Evolutionary conservation across 2,113 vertebrate genomes (phyloP).

Genomic region (Chauna torquata): DNA sequence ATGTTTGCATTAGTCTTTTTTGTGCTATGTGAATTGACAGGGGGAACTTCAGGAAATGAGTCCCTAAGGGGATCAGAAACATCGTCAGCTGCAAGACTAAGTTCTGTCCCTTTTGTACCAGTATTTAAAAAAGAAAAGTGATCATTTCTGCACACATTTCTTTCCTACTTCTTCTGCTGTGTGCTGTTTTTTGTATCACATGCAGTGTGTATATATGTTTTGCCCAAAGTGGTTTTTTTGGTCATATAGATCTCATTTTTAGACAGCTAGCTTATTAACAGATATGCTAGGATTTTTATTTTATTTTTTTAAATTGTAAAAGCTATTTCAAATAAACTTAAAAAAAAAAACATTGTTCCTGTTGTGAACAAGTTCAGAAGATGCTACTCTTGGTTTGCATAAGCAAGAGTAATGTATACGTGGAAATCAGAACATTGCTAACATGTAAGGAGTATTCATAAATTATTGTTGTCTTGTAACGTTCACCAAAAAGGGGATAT

Average conservation of each 20-base stretch:
- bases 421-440: constrained; percentile 25
- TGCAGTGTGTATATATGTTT: constrained; percentile 63
- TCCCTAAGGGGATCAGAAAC: constrained; percentile 64
- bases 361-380: constrained; percentile 39
- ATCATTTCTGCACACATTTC: constrained; percentile 53
- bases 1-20: constrained; percentile 69
- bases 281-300: constrained; percentile 68
- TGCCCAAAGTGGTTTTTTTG: constrained; percentile 48
- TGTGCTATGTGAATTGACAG: constrained; percentile 48
- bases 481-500: constrained; percentile 54
- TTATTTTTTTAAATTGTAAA: constrained; percentile 70
- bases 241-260: constrained; percentile 58
- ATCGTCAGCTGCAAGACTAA: constrained; percentile 54
- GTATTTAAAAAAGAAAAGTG: constrained; percentile 42
- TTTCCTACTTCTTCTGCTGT: constrained; percentile 59
- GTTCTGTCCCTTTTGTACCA: constrained; percentile 61
- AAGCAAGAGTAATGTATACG: constrained; percentile 39
- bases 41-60: constrained; percentile 59
- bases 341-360: constrained; percentile 38
- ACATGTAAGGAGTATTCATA: constrained; percentile 59
- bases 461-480: constrained; percentile 60
- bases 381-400: constrained; percentile 16
- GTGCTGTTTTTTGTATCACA: constrained; percentile 65
- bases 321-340: constrained; percentile 56
- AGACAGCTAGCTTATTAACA: constrained; percentile 66